Percentiles rank a stretch among this genome's conserved stretches.
These are phyloP conservation scores for Heterotilapia buettikoferi DNA, from an alignment of 2,113 vertebrate species.

Conservation along the genomic window DNA sequence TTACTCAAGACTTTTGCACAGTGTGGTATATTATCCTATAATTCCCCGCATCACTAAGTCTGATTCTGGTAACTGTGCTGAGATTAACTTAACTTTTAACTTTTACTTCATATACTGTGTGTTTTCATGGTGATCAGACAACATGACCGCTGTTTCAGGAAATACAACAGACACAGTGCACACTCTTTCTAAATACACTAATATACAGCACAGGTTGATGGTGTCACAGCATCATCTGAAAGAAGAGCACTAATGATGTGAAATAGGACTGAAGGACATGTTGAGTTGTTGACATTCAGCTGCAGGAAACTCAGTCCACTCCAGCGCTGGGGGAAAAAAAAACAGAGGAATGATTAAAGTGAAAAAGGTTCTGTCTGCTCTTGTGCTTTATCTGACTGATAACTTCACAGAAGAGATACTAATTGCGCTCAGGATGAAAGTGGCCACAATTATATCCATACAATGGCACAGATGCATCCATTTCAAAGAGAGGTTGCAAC, in stretches of 20 bases:
- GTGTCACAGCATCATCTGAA: background rate
- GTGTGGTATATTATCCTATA: background rate
- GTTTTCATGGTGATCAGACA: background rate
- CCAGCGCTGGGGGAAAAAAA: background rate
- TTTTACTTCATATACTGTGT: background rate
- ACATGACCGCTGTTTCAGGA: background rate
- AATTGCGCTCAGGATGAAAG: slow-evolving; percentile 59
- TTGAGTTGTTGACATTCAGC: slow-evolving; percentile 44
- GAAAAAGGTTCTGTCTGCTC: slow-evolving; percentile 52
- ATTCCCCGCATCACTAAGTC: background rate
- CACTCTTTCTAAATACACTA: background rate
- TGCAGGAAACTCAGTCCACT: slow-evolving; percentile 17
- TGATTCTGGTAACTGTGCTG: background rate
- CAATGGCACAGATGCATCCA: slow-evolving; percentile 54
- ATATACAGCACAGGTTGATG: background rate
- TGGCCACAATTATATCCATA: slow-evolving; percentile 62
- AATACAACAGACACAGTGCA: background rate
- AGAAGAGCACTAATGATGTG: slow-evolving; percentile 19
- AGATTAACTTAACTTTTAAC: background rate
- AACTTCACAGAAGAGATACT: slow-evolving; percentile 58
- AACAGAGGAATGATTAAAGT: slow-evolving; percentile 38
- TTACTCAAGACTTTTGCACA: background rate
- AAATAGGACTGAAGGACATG: slow-evolving; percentile 21
- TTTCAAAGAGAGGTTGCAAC: slow-evolving; percentile 53
- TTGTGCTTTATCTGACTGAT: slow-evolving; percentile 48